phyloP scores from a whole-genome alignment of 2,113 vertebrate species.

The Phocoena sinus region DNA sequence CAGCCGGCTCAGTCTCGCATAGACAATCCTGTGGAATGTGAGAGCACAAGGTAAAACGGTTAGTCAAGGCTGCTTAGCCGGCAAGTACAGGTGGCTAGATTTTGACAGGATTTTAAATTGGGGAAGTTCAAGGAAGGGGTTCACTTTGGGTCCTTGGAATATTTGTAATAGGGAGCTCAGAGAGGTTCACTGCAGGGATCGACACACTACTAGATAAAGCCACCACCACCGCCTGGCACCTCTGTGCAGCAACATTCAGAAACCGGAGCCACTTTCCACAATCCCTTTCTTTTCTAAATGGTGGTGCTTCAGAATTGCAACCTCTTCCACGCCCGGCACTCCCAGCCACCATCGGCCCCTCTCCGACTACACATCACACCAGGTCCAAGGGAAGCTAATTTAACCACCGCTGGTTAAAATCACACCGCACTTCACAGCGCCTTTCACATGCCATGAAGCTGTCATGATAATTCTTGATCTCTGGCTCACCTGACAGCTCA shows the following conservation, averaged over 20 bases:
- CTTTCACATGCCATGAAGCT: constrained; percentile 64
- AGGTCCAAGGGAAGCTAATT: constrained; percentile 5
- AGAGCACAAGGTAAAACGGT: constrained; percentile 6
- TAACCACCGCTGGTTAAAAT: constrained; percentile 49
- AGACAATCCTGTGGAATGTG: not conserved
- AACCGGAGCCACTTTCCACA: not conserved
- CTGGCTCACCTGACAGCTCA: constrained; percentile 67
- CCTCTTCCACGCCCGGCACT: not conserved
- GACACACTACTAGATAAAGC: constrained; percentile 33
- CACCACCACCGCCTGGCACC: not conserved
- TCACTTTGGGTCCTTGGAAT: not conserved
- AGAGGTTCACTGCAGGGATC: not conserved
- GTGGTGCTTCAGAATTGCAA: not conserved
- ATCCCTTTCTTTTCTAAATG: not conserved
- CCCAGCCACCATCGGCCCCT: accelerated
- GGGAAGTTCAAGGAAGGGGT: not conserved
- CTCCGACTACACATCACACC: not conserved
- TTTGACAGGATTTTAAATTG: constrained; percentile 50
- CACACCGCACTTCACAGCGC: not conserved
- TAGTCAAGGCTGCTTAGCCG: constrained; percentile 61
- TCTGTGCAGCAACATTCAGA: not conserved
- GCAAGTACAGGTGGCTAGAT: constrained; percentile 40
- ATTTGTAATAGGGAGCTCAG: not conserved
- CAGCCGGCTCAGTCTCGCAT: not conserved
- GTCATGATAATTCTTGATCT: constrained; percentile 43